A percentile compares a stretch with the other conserved stretches of the same genome.
Conservation (phyloP, 1,140 invertebrate genomes). For the Drosophila auraria region DNA sequence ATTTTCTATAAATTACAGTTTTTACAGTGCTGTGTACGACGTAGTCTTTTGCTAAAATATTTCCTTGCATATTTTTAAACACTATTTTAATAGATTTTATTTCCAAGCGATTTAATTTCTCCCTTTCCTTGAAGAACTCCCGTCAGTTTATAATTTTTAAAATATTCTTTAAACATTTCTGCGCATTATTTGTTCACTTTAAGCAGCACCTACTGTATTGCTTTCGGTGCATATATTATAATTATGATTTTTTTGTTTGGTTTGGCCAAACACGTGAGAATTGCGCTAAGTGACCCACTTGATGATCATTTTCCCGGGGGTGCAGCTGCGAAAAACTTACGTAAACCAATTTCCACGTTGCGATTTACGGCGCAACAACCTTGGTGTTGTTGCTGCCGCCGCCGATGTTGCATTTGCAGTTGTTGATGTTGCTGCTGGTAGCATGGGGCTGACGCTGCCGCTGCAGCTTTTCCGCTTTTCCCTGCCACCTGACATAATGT, state of each 20-base stretch:
- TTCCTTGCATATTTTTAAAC: background rate
- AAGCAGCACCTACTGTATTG: no score
- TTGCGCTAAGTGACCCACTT: constrained; percentile 32
- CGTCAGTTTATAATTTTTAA: no score
- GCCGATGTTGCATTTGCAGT: constrained; percentile 29
- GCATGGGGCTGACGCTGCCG: constrained; percentile 46
- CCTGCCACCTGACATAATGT: constrained; percentile 57
- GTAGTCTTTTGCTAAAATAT: no score
- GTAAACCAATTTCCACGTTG: constrained; percentile 85
- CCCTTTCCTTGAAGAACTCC: background rate
- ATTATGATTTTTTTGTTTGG: constrained; percentile 39
- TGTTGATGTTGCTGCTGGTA: constrained; percentile 20
- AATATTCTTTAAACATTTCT: background rate
- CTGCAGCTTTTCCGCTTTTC: constrained; percentile 54
- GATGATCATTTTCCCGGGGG: constrained; percentile 32
- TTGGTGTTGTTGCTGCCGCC: constrained; percentile 41
- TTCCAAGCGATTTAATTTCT: background rate
- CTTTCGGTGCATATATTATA: background rate
- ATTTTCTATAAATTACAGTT: no score
- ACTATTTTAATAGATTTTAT: background rate
- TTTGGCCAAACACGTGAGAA: constrained; percentile 53
- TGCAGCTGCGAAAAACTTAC: constrained; percentile 72
- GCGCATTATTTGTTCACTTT: background rate
- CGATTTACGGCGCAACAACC: constrained; percentile 70
- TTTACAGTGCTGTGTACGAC: no score